phyloP scores from a whole-genome alignment of 2,888 invertebrate genomes.

The Drosophila testacea region DNA sequence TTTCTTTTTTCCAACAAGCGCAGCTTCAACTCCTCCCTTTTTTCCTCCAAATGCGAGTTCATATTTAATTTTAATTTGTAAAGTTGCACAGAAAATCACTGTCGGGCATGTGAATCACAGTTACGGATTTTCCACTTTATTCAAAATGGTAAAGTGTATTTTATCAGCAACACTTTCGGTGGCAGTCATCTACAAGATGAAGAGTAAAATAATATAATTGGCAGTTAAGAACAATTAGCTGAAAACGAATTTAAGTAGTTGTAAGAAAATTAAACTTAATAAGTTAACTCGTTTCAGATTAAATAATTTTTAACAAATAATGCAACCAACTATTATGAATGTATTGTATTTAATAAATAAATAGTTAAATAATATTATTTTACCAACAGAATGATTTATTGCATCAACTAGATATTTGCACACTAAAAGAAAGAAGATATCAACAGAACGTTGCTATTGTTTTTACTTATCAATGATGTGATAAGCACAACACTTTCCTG shows the following conservation, averaged over 20 bases:
- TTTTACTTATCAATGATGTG: slow-evolving; percentile 39
- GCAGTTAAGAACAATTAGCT: not conserved
- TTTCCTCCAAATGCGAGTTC: slow-evolving; percentile 25
- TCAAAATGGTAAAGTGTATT: not conserved
- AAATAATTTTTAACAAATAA: no score
- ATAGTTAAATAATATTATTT: no score
- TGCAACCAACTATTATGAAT: no score
- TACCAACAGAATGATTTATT: slow-evolving; percentile 5
- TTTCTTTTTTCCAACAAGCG: slow-evolving; percentile 4
- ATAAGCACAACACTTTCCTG: slow-evolving; percentile 32
- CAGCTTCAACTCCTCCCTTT: slow-evolving; percentile 9
- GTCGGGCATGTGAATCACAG: slow-evolving; percentile 40
- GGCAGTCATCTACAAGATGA: not conserved
- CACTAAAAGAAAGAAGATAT: not conserved
- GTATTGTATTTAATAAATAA: no score
- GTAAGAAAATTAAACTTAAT: no score
- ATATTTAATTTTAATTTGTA: slow-evolving; percentile 63
- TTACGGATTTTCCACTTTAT: slow-evolving; percentile 22
- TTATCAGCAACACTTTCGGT: not conserved
- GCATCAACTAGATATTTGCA: slow-evolving; percentile 24
- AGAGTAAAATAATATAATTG: not conserved
- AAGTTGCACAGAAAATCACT: slow-evolving; percentile 44
- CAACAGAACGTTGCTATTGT: slow-evolving; percentile 1
- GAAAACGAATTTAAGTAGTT: no score
- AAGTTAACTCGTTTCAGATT: no score